Percentiles rank a stretch among this genome's conserved stretches.
Conservation (phyloP, 2,113 vertebrate species). For the Excalfactoria chinensis region DNA sequence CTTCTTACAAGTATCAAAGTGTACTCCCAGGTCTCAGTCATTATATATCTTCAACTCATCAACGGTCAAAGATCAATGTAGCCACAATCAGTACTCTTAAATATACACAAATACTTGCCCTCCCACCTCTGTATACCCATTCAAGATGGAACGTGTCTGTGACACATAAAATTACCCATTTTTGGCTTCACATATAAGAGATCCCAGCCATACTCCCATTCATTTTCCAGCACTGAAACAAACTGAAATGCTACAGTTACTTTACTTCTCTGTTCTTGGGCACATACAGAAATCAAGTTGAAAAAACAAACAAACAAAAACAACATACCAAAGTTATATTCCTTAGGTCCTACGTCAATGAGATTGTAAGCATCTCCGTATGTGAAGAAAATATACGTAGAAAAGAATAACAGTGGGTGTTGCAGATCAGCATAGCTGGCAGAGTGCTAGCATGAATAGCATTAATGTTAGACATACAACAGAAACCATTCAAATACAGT, state of each 20-base stretch:
- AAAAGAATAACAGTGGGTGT: background rate
- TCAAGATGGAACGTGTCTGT: background rate
- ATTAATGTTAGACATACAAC: background rate
- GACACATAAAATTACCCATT: background rate
- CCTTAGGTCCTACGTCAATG: background rate
- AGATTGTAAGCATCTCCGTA: background rate
- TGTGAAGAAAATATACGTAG: background rate
- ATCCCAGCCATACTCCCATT: background rate
- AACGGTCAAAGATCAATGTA: background rate
- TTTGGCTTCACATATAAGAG: background rate
- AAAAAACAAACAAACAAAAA: background rate
- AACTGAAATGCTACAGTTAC: background rate
- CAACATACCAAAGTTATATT: accelerated
- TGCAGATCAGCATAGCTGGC: background rate
- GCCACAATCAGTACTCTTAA: background rate
- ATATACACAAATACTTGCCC: background rate
- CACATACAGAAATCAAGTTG: background rate
- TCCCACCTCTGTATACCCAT: accelerated
- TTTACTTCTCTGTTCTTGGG: background rate
- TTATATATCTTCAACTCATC: background rate
- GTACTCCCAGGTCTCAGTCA: background rate
- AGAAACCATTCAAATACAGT: slow-evolving; percentile 10
- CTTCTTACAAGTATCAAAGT: background rate
- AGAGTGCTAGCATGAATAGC: background rate
- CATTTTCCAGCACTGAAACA: background rate